Evolutionary conservation across 2,797 vertebrate species (phyloP).

Genomic region (Enteromius paludinosus): DNA sequence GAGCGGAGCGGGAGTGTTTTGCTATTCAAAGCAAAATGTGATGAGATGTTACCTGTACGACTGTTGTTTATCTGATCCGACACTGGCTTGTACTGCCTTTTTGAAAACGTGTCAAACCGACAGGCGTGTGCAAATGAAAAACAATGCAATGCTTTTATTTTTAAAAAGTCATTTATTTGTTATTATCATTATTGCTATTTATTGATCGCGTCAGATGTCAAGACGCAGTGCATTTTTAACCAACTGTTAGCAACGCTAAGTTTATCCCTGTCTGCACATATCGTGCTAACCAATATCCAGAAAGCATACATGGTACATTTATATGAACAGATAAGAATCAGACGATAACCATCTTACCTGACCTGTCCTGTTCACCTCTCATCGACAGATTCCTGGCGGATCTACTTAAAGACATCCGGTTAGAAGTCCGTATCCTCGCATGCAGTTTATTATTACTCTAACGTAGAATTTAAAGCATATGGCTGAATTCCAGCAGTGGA

Average conservation of each 20-base stretch:
- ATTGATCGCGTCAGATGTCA: conserved; percentile 7
- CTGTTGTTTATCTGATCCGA: conserved; percentile 19
- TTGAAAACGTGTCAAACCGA: neutral
- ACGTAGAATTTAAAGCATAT: neutral
- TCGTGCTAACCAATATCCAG: neutral
- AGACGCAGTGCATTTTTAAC: neutral
- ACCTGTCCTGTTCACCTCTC: conserved; percentile 58
- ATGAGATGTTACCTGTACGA: conserved; percentile 24
- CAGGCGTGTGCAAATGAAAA: neutral
- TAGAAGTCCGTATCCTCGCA: conserved; percentile 55
- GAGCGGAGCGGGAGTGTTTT: conserved; percentile 14
- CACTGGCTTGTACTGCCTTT: neutral
- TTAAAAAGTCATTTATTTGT: neutral
- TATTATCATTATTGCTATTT: neutral
- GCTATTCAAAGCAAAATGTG: conserved; percentile 17
- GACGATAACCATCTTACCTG: conserved; percentile 69
- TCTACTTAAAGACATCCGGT: conserved; percentile 42
- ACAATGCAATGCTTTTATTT: neutral
- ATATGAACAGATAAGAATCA: conserved; percentile 5
- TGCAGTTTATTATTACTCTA: conserved; percentile 27
- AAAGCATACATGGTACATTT: neutral
- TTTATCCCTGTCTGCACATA: neutral
- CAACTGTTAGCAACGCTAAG: conserved; percentile 20
- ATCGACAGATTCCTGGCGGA: conserved; percentile 53
- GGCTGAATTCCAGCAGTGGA: conserved; percentile 40